Conservation (phyloP, 1,140 invertebrate species). For the Micrasema minimum region DNA sequence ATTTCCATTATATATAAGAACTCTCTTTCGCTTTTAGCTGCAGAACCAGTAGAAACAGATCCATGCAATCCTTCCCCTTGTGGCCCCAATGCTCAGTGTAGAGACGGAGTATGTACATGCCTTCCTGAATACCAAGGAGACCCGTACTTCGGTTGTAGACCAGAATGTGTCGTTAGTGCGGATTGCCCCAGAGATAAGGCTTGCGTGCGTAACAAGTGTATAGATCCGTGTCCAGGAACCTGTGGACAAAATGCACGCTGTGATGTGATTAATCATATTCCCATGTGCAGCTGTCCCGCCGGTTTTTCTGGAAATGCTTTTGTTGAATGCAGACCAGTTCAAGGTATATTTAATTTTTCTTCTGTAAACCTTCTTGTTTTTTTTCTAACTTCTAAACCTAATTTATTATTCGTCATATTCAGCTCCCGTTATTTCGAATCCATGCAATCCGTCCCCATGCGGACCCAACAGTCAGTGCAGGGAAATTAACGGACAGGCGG, state of each 20-base stretch:
- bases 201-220: slow-evolving; percentile 80
- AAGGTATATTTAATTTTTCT: slow-evolving; percentile 39
- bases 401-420: slow-evolving; percentile 21
- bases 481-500: slow-evolving; percentile 67
- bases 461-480: slow-evolving; percentile 72
- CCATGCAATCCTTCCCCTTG: slow-evolving; percentile 77
- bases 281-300: slow-evolving; percentile 74
- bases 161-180: slow-evolving; percentile 75
- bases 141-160: slow-evolving; percentile 70
- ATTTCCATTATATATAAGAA: background rate
- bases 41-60: slow-evolving; percentile 57
- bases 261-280: slow-evolving; percentile 74
- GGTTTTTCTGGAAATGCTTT: slow-evolving; percentile 74
- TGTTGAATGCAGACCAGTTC: slow-evolving; percentile 65
- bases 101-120: slow-evolving; percentile 73
- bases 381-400: background rate
- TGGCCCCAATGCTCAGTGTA: slow-evolving; percentile 72
- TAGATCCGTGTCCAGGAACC: slow-evolving; percentile 77
- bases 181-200: slow-evolving; percentile 75
- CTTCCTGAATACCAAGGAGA: slow-evolving; percentile 74
- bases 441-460: slow-evolving; percentile 70
- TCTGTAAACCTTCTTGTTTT: background rate
- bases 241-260: slow-evolving; percentile 75
- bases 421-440: slow-evolving; percentile 58
- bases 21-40: slow-evolving; percentile 41